Conservation (phyloP, 2,113 vertebrate species). For the Danionella cerebrum region DNA sequence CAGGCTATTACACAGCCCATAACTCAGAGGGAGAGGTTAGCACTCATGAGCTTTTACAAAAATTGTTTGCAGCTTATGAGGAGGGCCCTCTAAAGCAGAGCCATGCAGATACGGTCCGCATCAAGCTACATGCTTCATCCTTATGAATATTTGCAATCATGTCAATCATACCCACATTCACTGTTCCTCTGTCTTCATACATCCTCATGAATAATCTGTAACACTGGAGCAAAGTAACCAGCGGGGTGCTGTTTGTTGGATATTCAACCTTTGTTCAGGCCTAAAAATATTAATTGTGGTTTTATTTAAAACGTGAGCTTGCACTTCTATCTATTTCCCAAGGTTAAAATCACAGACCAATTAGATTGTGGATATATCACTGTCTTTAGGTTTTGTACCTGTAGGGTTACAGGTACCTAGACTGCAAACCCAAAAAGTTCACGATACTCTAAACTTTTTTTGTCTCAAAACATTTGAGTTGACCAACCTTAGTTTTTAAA, state of each 20-base stretch:
- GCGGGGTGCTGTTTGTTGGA: constrained; percentile 60
- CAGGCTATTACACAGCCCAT: constrained; percentile 18
- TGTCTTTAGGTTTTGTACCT: too few relatives aligned
- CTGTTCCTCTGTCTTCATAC: constrained; percentile 35
- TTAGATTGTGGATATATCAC: too few relatives aligned
- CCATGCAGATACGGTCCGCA: not conserved
- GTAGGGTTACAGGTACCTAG: too few relatives aligned
- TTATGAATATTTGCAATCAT: not conserved
- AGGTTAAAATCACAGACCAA: too few relatives aligned
- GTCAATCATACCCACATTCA: not conserved
- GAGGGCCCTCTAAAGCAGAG: not conserved
- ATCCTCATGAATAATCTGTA: constrained; percentile 52
- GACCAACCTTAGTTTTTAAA: too few relatives aligned
- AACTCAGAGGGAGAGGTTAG: constrained; percentile 26
- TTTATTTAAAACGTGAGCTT: too few relatives aligned
- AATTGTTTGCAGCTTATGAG: constrained; percentile 1
- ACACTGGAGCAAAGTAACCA: constrained; percentile 51
- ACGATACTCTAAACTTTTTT: too few relatives aligned
- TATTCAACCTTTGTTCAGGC: too few relatives aligned
- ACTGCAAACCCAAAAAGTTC: too few relatives aligned
- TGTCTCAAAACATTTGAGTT: too few relatives aligned
- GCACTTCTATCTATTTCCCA: too few relatives aligned
- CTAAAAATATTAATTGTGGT: too few relatives aligned
- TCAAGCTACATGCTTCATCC: not conserved
- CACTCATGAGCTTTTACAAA: constrained; percentile 5